phyloP scores from a whole-genome alignment of 1,140 invertebrate species.

The Reticulitermes speratus region DNA sequence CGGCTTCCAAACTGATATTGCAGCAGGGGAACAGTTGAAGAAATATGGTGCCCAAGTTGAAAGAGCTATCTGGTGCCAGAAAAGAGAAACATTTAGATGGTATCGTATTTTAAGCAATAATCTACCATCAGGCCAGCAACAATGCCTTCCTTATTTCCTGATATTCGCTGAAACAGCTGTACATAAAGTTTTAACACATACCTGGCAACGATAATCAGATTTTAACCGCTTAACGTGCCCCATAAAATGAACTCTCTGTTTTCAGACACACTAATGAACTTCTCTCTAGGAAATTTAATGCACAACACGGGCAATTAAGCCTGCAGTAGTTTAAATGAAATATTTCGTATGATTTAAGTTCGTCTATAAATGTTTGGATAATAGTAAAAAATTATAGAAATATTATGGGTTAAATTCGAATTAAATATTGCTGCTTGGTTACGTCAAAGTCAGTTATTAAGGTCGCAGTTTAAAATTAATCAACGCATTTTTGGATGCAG shows the following conservation, averaged over 20 bases:
- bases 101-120: neutral
- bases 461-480: neutral
- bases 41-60: neutral
- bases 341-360: neutral
- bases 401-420: neutral
- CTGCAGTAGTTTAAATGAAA: neutral
- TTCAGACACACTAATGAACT: neutral
- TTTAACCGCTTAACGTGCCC: neutral
- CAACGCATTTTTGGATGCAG: neutral
- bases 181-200: neutral
- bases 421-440: neutral
- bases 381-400: neutral
- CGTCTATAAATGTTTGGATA: neutral
- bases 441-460: neutral
- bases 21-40: neutral
- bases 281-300: neutral
- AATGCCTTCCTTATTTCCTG: neutral
- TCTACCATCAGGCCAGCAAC: neutral
- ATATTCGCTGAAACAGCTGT: neutral
- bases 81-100: neutral
- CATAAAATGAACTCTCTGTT: neutral
- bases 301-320: neutral
- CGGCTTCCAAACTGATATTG: neutral
- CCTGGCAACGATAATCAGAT: slow-evolving; percentile 12
- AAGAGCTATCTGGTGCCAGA: neutral